Conservation (phyloP, 1,140 invertebrate species). For the Myzus persicae region DNA sequence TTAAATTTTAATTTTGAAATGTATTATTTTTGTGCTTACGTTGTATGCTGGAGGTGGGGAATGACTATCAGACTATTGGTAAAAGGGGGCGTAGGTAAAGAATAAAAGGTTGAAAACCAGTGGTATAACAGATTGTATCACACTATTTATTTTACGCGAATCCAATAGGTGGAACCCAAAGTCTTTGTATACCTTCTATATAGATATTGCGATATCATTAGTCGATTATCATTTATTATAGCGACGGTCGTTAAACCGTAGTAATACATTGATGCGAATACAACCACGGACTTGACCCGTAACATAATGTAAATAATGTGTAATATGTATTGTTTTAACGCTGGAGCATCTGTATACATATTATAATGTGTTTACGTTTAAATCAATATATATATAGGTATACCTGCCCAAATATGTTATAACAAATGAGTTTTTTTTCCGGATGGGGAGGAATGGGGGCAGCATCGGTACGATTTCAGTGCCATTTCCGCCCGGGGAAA, state of each 20-base stretch:
- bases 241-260: not conserved
- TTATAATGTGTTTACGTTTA: not conserved
- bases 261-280: not conserved
- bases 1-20: not conserved
- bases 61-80: not conserved
- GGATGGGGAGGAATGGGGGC: too few relatives aligned
- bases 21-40: not conserved
- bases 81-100: not conserved
- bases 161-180: not conserved
- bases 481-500: not conserved
- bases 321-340: not conserved
- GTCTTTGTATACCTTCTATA: not conserved
- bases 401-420: not conserved
- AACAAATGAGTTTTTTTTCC: not conserved
- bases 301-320: not conserved
- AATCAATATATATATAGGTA: not conserved
- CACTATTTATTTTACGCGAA: not conserved
- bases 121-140: not conserved
- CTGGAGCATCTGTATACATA: too few relatives aligned
- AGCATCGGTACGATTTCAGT: not conserved
- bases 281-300: not conserved
- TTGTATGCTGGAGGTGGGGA: too few relatives aligned
- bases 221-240: not conserved
- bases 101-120: not conserved
- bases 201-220: not conserved